Evolutionary conservation across 2,888 invertebrate species (phyloP).

Genomic region (Neuroscelio doddi): DNA sequence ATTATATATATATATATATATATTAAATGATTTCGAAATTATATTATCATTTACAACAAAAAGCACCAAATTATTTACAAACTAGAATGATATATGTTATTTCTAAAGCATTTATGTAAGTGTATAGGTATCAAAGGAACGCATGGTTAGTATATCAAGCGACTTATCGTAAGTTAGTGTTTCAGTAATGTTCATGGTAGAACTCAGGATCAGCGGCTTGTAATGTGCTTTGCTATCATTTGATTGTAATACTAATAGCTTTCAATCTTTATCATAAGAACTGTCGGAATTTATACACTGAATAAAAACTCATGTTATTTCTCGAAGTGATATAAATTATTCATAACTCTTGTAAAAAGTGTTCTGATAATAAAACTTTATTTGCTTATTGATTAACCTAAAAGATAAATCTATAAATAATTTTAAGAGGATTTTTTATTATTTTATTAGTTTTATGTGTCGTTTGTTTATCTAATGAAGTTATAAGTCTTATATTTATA

Average conservation of each 20-base stretch:
- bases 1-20: too few relatives aligned
- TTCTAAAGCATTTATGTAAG: background rate
- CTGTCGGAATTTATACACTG: background rate
- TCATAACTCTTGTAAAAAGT: background rate
- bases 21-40: background rate
- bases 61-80: background rate
- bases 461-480: too few relatives aligned
- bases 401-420: too few relatives aligned
- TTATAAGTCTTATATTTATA: too few relatives aligned
- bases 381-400: too few relatives aligned
- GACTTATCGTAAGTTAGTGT: background rate
- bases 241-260: background rate
- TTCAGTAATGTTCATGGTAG: background rate
- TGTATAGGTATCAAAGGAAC: background rate
- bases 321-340: background rate
- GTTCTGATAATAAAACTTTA: background rate
- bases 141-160: constrained; percentile 3
- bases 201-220: background rate
- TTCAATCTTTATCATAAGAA: background rate
- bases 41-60: background rate
- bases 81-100: constrained; percentile 3
- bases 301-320: background rate
- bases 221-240: background rate
- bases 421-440: too few relatives aligned
- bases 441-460: too few relatives aligned